Base-by-base conservation (phyloP, 2,113 vertebrate genomes). In the Lutjanus erythropterus region DNA sequence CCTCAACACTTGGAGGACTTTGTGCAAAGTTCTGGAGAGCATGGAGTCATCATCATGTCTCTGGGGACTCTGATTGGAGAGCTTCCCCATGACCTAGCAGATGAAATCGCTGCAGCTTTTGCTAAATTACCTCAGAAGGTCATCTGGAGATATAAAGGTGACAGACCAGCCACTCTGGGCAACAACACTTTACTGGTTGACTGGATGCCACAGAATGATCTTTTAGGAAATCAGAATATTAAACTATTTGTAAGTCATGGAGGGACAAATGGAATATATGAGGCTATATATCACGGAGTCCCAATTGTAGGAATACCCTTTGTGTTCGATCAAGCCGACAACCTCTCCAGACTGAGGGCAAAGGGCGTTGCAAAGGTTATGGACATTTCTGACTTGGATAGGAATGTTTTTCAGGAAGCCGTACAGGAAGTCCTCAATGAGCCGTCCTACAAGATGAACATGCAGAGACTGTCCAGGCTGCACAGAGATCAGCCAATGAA, bases 191-290 rank as follows among this genome's bases (percentile, higher is more conserved):
- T 92, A 15, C 2, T 95, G 2, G 85, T 93, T 0, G 86, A 93
- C 33, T 95, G 94, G 94, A 81, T 95, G 71, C 94, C 93, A 0
- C 95, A 95, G 78, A 95, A 93, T 18, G 94, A 95, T 68, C 86
- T 95, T 1, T 41, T 95, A 3, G 91, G 94, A 61, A 92, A 95
- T 64, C 77, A 90, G 3, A 93, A 93, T 12, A 79, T 87, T 0
- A 91, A 85, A 67, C 52, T 82, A 4, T 94, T 95, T 81, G 68
- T 95, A 1, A 53, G 90, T 72, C 93, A 94, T 2, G 93, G 94
- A 16, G 94, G 94, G 70, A 94, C 91, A 27, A 94, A 95, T 1
- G 77, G 93, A 90, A 33, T 95, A 41, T 84, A 90, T 25, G 78
- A 95, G 69, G 93, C 94, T 15, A 94, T 95, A 21, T 94, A 94